phyloP scores from a whole-genome alignment of 2,888 invertebrate genomes.

The Amphipyra berbera region DNA sequence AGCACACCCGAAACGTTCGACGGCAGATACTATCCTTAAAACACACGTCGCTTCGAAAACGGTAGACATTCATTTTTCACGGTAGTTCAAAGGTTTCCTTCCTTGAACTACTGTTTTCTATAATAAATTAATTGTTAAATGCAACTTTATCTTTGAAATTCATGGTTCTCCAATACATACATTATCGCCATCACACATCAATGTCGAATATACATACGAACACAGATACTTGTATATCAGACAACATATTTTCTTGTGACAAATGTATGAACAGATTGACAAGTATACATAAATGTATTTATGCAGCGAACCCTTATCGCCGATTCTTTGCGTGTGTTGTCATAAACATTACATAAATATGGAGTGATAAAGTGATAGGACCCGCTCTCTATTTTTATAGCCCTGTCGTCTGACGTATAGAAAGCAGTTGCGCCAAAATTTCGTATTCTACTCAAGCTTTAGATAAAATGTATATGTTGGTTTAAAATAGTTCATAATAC shows the following conservation, averaged over 20 bases:
- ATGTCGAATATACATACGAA: not conserved
- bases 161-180: no score
- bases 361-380: constrained; percentile 53
- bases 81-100: not conserved
- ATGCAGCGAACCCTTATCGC: constrained; percentile 42
- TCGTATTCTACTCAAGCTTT: constrained; percentile 50
- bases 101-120: not conserved
- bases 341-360: constrained; percentile 49
- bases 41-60: constrained; percentile 5
- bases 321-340: constrained; percentile 47
- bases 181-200: no score
- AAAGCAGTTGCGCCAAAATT: constrained; percentile 51
- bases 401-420: constrained; percentile 39
- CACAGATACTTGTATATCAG: constrained; percentile 8
- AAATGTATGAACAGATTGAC: constrained; percentile 45
- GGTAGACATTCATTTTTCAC: not conserved
- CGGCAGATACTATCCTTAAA: constrained; percentile 34
- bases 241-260: constrained; percentile 23
- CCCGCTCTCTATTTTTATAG: constrained; percentile 44
- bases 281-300: constrained; percentile 39
- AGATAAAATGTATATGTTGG: constrained; percentile 48
- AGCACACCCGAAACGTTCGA: constrained; percentile 29
- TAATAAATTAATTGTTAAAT: no score
- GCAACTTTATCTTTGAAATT: no score
- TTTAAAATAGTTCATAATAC: constrained; percentile 33